Evolutionary conservation across 2,113 vertebrate genomes (phyloP).

Genomic region (Sphaerodactylus townsendi): DNA sequence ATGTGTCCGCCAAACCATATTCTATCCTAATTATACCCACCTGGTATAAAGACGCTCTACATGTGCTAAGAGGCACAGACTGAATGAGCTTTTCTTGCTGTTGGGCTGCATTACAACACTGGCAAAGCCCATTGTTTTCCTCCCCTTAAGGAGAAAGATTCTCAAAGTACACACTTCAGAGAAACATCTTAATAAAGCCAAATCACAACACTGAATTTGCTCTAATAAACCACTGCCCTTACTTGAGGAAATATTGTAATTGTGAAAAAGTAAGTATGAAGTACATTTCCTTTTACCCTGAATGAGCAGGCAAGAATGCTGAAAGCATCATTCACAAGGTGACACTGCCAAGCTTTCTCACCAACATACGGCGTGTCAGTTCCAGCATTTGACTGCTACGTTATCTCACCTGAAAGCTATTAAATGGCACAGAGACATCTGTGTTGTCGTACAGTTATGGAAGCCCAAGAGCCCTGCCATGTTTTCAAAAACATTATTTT

Average conservation of each 20-base stretch:
- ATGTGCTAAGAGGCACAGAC: constrained; percentile 43
- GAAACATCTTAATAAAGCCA: constrained; percentile 23
- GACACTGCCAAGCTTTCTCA: constrained; percentile 19
- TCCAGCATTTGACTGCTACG: not conserved
- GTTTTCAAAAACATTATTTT: constrained; percentile 43
- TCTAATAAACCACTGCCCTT: not conserved
- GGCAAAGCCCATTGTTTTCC: constrained; percentile 13
- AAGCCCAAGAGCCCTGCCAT: constrained; percentile 36
- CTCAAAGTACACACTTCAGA: not conserved
- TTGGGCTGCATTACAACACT: constrained; percentile 37
- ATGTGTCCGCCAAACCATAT: constrained; percentile 56
- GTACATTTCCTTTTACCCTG: not conserved
- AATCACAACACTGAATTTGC: not conserved
- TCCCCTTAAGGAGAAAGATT: not conserved
- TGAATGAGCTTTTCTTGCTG: constrained; percentile 46
- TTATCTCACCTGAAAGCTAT: constrained; percentile 53
- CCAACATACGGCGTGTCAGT: not conserved
- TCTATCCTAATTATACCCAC: constrained; percentile 65
- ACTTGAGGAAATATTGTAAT: rapidly evolving
- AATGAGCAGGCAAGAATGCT: not conserved
- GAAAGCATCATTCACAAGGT: not conserved
- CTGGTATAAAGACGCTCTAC: constrained; percentile 50
- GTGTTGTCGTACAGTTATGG: constrained; percentile 2
- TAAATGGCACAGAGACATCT: constrained; percentile 41
- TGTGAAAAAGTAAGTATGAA: not conserved